Percentiles rank a stretch among this genome's conserved stretches.
Evolutionary conservation across 2,113 vertebrate species (phyloP).

Genomic region (Macroglossus sobrinus): DNA sequence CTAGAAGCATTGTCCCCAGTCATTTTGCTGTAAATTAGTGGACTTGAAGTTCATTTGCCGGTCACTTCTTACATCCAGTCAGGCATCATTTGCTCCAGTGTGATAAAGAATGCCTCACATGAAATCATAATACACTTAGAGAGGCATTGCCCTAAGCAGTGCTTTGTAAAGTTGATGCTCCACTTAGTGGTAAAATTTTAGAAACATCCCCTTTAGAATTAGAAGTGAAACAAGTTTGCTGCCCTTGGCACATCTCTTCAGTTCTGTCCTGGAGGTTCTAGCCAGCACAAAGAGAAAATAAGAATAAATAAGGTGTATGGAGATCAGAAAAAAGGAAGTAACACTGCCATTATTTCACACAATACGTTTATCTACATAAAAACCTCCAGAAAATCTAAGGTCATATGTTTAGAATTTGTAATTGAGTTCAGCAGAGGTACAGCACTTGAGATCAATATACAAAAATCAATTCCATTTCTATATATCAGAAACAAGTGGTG

Average conservation of each 20-base stretch:
- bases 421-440: not conserved
- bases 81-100: not conserved
- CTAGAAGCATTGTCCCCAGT: not conserved
- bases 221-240: not conserved
- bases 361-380: not conserved
- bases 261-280: not conserved
- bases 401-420: not conserved
- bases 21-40: not conserved
- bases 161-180: not conserved
- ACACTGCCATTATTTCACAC: not conserved
- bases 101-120: not conserved
- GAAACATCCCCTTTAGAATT: not conserved
- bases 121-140: not conserved
- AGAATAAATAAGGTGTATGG: not conserved
- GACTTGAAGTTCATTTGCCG: not conserved
- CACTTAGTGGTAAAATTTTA: not conserved
- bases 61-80: not conserved
- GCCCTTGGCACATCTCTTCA: not conserved
- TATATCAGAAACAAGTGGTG: not conserved
- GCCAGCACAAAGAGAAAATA: not conserved
- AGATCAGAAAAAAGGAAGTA: not conserved
- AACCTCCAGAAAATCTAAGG: not conserved
- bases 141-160: not conserved
- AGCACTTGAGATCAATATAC: not conserved
- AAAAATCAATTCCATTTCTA: conserved; percentile 24